These are phyloP conservation scores for Machimus rusticus DNA, from an alignment of 2,888 invertebrate genomes.

Conservation along the genomic window DNA sequence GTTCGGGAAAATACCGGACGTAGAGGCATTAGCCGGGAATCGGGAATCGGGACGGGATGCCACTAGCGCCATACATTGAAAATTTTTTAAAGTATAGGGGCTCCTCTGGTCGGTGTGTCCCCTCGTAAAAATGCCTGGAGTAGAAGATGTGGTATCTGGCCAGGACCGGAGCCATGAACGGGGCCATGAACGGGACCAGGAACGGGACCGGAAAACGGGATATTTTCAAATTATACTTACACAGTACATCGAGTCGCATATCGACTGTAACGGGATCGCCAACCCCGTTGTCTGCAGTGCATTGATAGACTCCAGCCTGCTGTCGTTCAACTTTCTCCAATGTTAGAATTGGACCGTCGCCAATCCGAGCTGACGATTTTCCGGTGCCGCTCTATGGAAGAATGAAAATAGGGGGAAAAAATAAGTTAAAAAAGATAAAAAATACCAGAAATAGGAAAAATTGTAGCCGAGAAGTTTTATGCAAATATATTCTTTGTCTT, in stretches of 20 bases:
- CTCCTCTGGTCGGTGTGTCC: not conserved
- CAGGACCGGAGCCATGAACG: too few species aligned
- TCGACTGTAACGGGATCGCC: conserved; percentile 72
- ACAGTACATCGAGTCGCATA: conserved; percentile 72
- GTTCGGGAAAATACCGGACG: not conserved
- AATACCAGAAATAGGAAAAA: conserved; percentile 24
- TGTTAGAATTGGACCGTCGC: conserved; percentile 71
- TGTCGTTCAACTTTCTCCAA: conserved; percentile 70
- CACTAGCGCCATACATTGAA: not conserved
- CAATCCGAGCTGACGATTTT: conserved; percentile 63
- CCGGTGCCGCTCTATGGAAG: conserved; percentile 59
- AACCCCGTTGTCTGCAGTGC: conserved; percentile 74
- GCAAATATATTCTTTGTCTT: conserved; percentile 33
- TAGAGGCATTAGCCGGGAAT: not conserved
- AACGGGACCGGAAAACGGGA: not conserved
- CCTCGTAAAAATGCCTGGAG: conserved; percentile 17
- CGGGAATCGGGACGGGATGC: not conserved
- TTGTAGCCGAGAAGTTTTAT: conserved; percentile 13
- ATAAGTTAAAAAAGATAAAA: conserved; percentile 39
- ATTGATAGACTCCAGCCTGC: conserved; percentile 73
- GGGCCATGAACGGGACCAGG: not conserved
- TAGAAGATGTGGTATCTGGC: not conserved
- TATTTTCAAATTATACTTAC: conserved; percentile 63
- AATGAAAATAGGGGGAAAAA: conserved; percentile 21
- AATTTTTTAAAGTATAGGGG: not conserved